Evolutionary conservation across 2,888 invertebrate genomes (phyloP).

Genomic region (Mesorhabditis belari): DNA sequence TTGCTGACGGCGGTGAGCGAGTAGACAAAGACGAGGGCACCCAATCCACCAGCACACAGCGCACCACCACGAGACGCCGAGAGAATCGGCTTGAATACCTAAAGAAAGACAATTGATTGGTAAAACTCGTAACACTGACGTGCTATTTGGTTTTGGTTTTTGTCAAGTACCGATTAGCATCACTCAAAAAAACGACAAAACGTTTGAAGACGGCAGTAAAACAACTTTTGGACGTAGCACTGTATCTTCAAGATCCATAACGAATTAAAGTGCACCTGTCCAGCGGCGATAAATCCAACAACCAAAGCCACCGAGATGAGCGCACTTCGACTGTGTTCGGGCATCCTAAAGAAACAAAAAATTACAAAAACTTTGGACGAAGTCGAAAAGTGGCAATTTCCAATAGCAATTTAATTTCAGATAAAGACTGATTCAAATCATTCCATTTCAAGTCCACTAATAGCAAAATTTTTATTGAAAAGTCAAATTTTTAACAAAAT

Average conservation of each 20-base stretch:
- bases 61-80: not conserved
- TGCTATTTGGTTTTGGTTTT: not conserved
- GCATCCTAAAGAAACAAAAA: not conserved
- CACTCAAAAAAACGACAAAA: slow-evolving; percentile 7
- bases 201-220: too few species aligned
- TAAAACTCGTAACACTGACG: not conserved
- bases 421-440: too few species aligned
- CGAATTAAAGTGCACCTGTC: not conserved
- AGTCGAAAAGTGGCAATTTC: too few species aligned
- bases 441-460: too few species aligned
- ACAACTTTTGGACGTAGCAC: too few species aligned
- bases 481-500: not conserved
- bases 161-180: not conserved
- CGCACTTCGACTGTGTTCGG: slow-evolving; percentile 1
- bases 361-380: too few species aligned
- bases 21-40: slow-evolving; percentile 32
- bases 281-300: not conserved
- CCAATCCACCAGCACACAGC: slow-evolving; percentile 8
- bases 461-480: too few species aligned
- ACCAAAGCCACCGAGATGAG: not conserved
- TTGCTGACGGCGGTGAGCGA: slow-evolving; percentile 26
- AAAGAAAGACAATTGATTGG: not conserved
- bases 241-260: too few species aligned
- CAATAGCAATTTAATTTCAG: too few species aligned
- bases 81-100: not conserved